These are phyloP conservation scores for Dunckerocampus dactyliophorus DNA, from an alignment of 2,113 vertebrate genomes.

Conservation along the genomic window DNA sequence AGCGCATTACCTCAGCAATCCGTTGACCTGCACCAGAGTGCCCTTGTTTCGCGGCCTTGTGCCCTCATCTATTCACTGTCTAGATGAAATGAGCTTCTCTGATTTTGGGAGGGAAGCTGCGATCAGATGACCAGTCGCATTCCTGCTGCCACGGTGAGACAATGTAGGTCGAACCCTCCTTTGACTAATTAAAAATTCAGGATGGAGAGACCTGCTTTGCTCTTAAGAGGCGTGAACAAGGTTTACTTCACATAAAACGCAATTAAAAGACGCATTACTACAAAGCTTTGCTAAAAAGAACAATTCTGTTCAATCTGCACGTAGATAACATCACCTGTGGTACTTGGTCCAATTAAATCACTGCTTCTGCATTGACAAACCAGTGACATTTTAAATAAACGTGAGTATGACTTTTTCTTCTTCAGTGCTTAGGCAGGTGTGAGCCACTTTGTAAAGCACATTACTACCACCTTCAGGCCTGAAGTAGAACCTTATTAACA, in stretches of 20 bases:
- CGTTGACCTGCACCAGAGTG: slow-evolving; percentile 43
- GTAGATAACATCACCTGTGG: not conserved
- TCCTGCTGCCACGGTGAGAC: slow-evolving; percentile 26
- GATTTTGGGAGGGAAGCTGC: slow-evolving; percentile 30
- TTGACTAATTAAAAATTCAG: slow-evolving; percentile 55
- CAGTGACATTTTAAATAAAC: too few species aligned
- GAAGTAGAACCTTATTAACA: too few species aligned
- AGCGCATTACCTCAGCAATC: slow-evolving; percentile 21
- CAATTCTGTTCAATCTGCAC: not conserved
- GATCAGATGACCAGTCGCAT: slow-evolving; percentile 46
- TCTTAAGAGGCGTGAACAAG: slow-evolving; percentile 7
- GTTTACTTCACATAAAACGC: slow-evolving; percentile 1
- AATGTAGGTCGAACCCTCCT: slow-evolving; percentile 59
- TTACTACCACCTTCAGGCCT: too few species aligned
- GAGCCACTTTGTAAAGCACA: too few species aligned
- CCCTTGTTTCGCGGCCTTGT: slow-evolving; percentile 34
- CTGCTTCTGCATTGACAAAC: too few species aligned
- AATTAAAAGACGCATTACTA: too few species aligned
- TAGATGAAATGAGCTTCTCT: slow-evolving; percentile 37
- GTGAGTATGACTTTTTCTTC: too few species aligned
- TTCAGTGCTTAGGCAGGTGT: too few species aligned
- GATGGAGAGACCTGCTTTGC: slow-evolving; percentile 45
- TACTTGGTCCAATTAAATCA: too few species aligned
- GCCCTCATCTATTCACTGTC: slow-evolving; percentile 38
- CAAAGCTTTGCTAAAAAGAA: not conserved